phyloP scores from a whole-genome alignment of 2,888 invertebrate genomes.

The Phalera bucephala region DNA sequence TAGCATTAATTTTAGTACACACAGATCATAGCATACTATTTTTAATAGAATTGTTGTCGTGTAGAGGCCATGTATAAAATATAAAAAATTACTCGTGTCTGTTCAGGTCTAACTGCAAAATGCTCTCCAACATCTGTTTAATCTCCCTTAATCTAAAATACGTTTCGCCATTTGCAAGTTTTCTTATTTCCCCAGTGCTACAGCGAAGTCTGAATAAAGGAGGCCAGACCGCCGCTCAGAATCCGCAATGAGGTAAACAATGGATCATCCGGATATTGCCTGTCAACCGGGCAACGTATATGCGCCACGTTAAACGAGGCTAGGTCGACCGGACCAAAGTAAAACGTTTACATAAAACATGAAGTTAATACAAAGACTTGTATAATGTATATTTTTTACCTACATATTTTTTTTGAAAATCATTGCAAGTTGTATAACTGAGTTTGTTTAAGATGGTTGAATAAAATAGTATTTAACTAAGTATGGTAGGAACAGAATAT shows the following conservation, averaged over 20 bases:
- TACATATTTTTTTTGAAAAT: slow-evolving; percentile 21
- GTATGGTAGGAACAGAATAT: too few species aligned
- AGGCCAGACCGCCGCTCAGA: slow-evolving; percentile 56
- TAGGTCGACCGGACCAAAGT: slow-evolving; percentile 38
- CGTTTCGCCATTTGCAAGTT: slow-evolving; percentile 52
- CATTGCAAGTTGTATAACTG: too few species aligned
- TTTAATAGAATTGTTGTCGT: too few species aligned
- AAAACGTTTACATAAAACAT: slow-evolving; percentile 40
- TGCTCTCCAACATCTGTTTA: too few species aligned
- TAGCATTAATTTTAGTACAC: too few species aligned
- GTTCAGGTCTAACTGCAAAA: too few species aligned
- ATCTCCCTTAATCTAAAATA: slow-evolving; percentile 37
- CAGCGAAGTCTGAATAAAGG: slow-evolving; percentile 47
- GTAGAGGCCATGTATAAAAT: too few species aligned
- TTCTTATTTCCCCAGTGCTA: slow-evolving; percentile 40
- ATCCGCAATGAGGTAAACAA: slow-evolving; percentile 79
- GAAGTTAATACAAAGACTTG: slow-evolving; percentile 31
- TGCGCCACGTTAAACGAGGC: slow-evolving; percentile 41
- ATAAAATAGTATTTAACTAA: too few species aligned
- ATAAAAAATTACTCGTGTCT: too few species aligned
- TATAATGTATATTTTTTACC: slow-evolving; percentile 23
- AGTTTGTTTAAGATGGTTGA: too few species aligned
- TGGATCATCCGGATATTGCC: slow-evolving; percentile 80
- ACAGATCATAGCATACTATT: too few species aligned
- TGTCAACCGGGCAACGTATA: slow-evolving; percentile 66